Evolutionary conservation across 2,888 invertebrate species (phyloP).

Genomic region (Hydrotaea diabolus): DNA sequence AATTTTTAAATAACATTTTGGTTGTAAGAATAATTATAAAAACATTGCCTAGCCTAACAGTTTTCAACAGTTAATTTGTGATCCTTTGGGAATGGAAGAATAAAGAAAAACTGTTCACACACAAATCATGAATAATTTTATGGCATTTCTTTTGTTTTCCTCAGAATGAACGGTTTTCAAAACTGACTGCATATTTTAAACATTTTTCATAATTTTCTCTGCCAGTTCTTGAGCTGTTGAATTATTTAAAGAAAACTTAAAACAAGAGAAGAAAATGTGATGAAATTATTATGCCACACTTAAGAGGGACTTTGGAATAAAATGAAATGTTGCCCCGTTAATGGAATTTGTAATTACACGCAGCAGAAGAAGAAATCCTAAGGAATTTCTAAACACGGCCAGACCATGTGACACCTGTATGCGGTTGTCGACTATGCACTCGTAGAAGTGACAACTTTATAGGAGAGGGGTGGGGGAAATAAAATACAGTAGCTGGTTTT

Average conservation of each 20-base stretch:
- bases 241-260: slow-evolving; percentile 15
- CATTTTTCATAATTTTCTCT: slow-evolving; percentile 4
- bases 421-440: no score
- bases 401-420: slow-evolving; percentile 63
- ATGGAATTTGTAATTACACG: slow-evolving; percentile 63
- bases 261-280: not conserved
- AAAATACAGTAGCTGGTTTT: slow-evolving; percentile 31
- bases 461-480: slow-evolving; percentile 3
- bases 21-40: not conserved
- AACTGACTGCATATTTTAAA: not conserved
- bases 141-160: not conserved
- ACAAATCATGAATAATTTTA: slow-evolving; percentile 8
- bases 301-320: not conserved
- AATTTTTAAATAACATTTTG: not conserved
- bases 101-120: not conserved
- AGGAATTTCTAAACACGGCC: not conserved
- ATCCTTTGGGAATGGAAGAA: not conserved
- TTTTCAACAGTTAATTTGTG: slow-evolving; percentile 16
- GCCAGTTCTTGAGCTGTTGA: not conserved
- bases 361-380: not conserved
- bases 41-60: no score
- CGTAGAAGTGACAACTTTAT: not conserved
- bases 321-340: slow-evolving; percentile 33
- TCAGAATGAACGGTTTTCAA: slow-evolving; percentile 1
- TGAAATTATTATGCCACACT: slow-evolving; percentile 3